Evolutionary conservation across 2,888 invertebrate genomes (phyloP).

Genomic region (Athalia cordata): DNA sequence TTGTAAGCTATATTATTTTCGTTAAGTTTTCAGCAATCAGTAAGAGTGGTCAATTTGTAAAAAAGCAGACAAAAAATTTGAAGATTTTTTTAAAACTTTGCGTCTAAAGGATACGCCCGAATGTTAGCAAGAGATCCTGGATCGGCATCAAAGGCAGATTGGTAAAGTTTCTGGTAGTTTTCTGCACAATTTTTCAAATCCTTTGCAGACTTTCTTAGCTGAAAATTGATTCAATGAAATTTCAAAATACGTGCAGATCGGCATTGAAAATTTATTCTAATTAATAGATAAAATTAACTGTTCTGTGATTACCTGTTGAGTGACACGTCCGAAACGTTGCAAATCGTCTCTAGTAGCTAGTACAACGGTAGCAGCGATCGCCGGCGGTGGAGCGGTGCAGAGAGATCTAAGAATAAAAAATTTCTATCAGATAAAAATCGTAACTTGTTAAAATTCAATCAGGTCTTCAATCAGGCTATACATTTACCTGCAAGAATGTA

Average conservation of each 20-base stretch:
- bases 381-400: constrained; percentile 94
- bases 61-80: neutral
- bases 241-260: neutral
- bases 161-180: constrained; percentile 85
- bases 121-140: constrained; percentile 84
- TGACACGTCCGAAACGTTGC: constrained; percentile 86
- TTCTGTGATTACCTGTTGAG: constrained; percentile 78
- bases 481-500: constrained; percentile 78
- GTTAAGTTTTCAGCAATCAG: neutral
- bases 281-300: neutral
- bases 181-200: constrained; percentile 84
- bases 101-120: constrained; percentile 66
- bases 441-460: neutral
- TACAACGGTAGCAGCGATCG: constrained; percentile 89
- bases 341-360: constrained; percentile 86
- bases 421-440: neutral
- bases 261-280: neutral
- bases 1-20: constrained; percentile 78
- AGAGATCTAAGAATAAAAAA: constrained; percentile 75
- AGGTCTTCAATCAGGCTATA: neutral
- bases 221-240: constrained; percentile 39
- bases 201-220: constrained; percentile 83
- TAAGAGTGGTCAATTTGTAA: neutral
- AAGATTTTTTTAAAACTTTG: constrained; percentile 16
- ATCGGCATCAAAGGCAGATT: constrained; percentile 91